Conservation (phyloP, 2,113 vertebrate genomes). For the Scalopus aquaticus region DNA sequence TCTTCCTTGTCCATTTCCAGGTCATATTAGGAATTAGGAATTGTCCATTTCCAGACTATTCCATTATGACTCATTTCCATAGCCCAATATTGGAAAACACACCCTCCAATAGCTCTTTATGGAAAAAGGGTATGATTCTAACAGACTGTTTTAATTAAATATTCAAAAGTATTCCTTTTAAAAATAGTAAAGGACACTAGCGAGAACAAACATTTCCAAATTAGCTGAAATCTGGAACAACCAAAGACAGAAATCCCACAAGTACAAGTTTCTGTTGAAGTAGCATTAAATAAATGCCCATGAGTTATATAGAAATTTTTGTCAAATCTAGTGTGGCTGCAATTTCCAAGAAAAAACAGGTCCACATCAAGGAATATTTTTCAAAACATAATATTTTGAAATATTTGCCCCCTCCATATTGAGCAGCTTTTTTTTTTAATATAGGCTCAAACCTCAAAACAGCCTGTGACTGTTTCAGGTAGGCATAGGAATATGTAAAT, state of each 20-base stretch:
- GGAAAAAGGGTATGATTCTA: background rate
- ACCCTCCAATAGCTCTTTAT: background rate
- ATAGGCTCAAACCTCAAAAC: background rate
- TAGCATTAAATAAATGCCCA: rapidly evolving
- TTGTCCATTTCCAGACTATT: background rate
- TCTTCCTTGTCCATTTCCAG: background rate
- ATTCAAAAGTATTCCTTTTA: background rate
- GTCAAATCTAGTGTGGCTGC: background rate
- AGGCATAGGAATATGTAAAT: constrained; percentile 52
- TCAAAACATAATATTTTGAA: background rate
- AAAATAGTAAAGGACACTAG: background rate
- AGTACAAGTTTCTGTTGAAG: background rate
- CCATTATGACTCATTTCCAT: background rate
- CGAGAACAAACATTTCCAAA: background rate
- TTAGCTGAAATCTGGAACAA: background rate
- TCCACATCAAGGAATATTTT: background rate
- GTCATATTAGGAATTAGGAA: background rate
- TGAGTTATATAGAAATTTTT: background rate
- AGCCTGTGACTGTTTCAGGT: background rate
- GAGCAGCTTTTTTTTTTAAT: background rate
- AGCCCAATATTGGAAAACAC: background rate
- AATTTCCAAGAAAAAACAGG: background rate
- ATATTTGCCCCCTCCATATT: background rate
- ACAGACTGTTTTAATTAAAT: background rate
- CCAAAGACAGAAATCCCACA: background rate